Base-by-base conservation (phyloP, 2,888 invertebrate genomes). In the Tenthredo mesomela region DNA sequence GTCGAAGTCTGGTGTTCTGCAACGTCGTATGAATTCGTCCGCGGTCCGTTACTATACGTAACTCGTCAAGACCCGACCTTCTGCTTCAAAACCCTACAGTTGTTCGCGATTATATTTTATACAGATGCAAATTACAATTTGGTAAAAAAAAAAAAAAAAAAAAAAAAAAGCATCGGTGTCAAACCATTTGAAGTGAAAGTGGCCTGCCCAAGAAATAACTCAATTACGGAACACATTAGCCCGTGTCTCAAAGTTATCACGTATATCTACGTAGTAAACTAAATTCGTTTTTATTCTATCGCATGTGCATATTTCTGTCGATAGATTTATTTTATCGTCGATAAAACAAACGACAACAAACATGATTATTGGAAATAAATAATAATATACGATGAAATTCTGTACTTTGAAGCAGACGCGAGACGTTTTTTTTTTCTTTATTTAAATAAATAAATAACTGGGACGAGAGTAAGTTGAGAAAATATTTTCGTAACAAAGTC, bases 1-100 rank as follows among this genome's bases (percentile, higher is more conserved):
- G 82, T 82, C 82, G 70, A 82, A 91, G 90, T 89, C 89, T 90
- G 61, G 25, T 54, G 77, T 77, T 80, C n/a, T n/a, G n/a, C 90
- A 91, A 91, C 90, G 90, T 90, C 89, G 85, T 54, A 40, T 85
- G 88, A 90, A 90, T 90, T 89, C 89, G 90, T 88, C 89, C 89
- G 88, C 88, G 90, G 89, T 89, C 90, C 90, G 75, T 70, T 33
- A 65, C 78, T 78, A 33, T 33, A 80, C 80, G 80, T 80, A 61
- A 80, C 80, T 80, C 80, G 40, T 80, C 25, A 50, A 80, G 58
- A 21, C 80, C 7, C 58, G 80, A 80, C 61, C 61, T 61, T 80
- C 86, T 77, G 80, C 86, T 87, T 86, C 87, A 86, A 80, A 61
- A 61, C 25, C 61, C 61, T 33, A 18, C n/a, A 37, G 15, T 10